Percentiles rank a stretch among this genome's conserved stretches.
Conservation (phyloP, 2,888 invertebrate species). For the Ectemnius cavifrons region DNA sequence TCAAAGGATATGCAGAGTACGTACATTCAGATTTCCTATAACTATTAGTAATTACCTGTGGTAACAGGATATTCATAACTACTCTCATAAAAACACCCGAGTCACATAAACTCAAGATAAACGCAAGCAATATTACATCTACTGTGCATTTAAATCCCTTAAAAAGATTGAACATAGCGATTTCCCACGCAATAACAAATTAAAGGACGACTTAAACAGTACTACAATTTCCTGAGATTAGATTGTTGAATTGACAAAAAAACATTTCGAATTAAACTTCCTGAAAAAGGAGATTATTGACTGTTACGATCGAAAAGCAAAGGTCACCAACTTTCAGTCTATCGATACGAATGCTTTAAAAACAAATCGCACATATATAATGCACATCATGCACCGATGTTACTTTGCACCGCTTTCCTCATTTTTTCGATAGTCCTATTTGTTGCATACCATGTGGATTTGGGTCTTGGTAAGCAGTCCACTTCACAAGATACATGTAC, state of each 20-base stretch:
- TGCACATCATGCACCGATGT: constrained; percentile 73
- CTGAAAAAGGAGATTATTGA: not conserved
- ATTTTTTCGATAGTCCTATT: constrained; percentile 78
- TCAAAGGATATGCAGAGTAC: constrained; percentile 85
- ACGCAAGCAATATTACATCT: no score
- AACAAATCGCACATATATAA: constrained; percentile 62
- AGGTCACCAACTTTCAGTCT: not conserved
- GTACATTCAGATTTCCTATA: constrained; percentile 52
- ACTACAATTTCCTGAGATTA: no score
- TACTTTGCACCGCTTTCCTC: constrained; percentile 78
- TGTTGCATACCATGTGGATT: constrained; percentile 79
- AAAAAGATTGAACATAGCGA: no score
- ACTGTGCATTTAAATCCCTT: no score
- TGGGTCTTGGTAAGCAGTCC: constrained; percentile 78
- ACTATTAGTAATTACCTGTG: not conserved
- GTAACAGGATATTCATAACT: not conserved
- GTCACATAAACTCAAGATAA: no score
- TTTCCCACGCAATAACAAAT: no score
- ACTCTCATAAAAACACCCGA: not conserved
- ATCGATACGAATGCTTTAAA: constrained; percentile 60
- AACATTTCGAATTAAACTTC: no score
- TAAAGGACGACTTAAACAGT: no score
- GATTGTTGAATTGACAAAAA: no score
- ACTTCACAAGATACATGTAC: constrained; percentile 69
- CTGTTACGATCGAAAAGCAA: not conserved